Evolutionary conservation across 2,113 vertebrate species (phyloP).

Genomic region (Amphiprion percula): DNA sequence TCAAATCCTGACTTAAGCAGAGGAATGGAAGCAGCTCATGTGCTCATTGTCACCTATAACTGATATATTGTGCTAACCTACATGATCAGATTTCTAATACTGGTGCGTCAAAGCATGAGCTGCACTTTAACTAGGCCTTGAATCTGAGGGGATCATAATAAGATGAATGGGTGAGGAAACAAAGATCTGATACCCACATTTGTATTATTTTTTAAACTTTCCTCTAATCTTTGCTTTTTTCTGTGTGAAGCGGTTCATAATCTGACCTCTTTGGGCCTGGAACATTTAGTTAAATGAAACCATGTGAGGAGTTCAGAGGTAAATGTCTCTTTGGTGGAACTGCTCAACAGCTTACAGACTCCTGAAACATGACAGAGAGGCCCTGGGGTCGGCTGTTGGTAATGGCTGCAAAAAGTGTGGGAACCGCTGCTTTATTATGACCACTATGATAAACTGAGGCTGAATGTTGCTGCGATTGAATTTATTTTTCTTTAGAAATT

Average conservation of each 20-base stretch:
- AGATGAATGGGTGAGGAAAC: background rate
- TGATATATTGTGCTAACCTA: too few species aligned
- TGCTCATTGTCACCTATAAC: too few species aligned
- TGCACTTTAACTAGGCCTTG: too few species aligned
- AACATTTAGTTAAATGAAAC: constrained; percentile 16
- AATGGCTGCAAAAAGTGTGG: background rate
- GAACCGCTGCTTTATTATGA: background rate
- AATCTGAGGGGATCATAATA: background rate
- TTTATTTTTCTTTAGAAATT: too few species aligned
- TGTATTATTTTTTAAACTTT: background rate
- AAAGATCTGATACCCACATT: background rate
- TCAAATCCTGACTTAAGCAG: too few species aligned
- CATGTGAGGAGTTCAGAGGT: constrained; percentile 19
- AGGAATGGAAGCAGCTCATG: too few species aligned
- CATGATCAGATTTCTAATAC: too few species aligned
- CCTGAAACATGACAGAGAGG: constrained; percentile 13
- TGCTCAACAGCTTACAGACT: background rate
- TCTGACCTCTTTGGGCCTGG: background rate
- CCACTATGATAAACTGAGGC: too few species aligned
- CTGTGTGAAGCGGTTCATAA: background rate
- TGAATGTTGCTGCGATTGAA: too few species aligned
- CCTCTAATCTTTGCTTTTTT: background rate
- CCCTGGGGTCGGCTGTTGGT: background rate
- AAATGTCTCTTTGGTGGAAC: constrained; percentile 12
- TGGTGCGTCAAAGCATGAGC: too few species aligned